A percentile compares a stretch with the other conserved stretches of the same genome.
Conservation (phyloP, 1,140 invertebrate genomes). For the Pomacea maculata region DNA sequence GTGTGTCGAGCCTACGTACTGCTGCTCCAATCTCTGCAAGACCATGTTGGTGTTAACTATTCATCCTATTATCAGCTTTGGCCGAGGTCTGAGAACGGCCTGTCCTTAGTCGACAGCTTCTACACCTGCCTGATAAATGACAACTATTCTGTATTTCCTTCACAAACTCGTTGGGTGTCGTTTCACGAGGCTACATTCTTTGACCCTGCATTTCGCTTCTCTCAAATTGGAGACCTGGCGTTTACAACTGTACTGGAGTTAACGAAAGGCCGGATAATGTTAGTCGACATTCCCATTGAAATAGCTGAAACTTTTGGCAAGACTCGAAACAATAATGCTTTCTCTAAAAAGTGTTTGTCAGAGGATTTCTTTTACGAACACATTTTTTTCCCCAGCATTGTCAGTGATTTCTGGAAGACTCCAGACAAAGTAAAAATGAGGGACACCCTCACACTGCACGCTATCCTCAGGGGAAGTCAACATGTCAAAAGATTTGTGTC, state of each 20-base stretch:
- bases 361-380: slow-evolving; percentile 6
- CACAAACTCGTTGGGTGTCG: background rate
- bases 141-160: background rate
- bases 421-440: background rate
- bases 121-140: background rate
- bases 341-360: slow-evolving; percentile 1
- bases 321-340: background rate
- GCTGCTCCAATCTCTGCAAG: slow-evolving; percentile 12
- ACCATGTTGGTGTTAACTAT: background rate
- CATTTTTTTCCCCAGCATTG: slow-evolving; percentile 17
- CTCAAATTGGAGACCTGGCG: background rate
- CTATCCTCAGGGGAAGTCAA: background rate
- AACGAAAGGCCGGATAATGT: background rate
- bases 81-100: background rate
- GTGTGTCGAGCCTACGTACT: slow-evolving; percentile 8
- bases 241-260: background rate
- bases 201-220: background rate
- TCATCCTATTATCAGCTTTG: background rate
- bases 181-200: slow-evolving; percentile 10
- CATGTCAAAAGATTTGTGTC: slow-evolving; percentile 1
- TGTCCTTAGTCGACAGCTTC: slow-evolving; percentile 6
- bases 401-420: slow-evolving; percentile 1
- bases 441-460: slow-evolving; percentile 8
- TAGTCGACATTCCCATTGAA: slow-evolving; percentile 10
- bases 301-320: background rate